phyloP scores from a whole-genome alignment of 2,113 vertebrate genomes.

The Cephalopholis sonnerati region DNA sequence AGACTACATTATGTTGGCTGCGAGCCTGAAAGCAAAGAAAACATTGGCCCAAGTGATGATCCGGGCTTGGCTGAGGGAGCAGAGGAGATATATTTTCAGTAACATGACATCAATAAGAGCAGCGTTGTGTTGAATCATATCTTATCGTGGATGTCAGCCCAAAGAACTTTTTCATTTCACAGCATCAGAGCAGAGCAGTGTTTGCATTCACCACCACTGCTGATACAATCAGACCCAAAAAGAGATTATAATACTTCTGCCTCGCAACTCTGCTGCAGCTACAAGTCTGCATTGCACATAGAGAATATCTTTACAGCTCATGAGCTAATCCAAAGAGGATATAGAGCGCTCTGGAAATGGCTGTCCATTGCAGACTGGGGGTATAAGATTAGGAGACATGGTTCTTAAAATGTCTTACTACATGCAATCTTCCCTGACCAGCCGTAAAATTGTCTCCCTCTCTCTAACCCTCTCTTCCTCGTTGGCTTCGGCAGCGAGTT shows the following conservation, averaged over 20 bases:
- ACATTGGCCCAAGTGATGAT: constrained; percentile 61
- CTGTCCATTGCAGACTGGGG: constrained; percentile 22
- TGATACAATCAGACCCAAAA: constrained; percentile 26
- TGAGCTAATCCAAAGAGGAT: constrained; percentile 37
- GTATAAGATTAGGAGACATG: constrained; percentile 59
- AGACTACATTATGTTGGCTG: constrained; percentile 61
- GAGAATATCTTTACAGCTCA: constrained; percentile 34
- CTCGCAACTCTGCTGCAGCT: not conserved
- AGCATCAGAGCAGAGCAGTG: constrained; percentile 25
- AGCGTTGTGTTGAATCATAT: constrained; percentile 59
- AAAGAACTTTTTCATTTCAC: constrained; percentile 45
- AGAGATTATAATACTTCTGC: not conserved
- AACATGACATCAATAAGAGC: constrained; percentile 71
- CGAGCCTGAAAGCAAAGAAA: constrained; percentile 59
- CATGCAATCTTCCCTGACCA: constrained; percentile 43
- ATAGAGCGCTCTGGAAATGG: constrained; percentile 30
- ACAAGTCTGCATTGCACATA: constrained; percentile 35
- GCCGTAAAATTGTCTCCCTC: constrained; percentile 61
- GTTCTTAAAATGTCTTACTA: constrained; percentile 56
- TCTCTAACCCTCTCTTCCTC: constrained; percentile 27
- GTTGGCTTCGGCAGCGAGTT: constrained; percentile 56
- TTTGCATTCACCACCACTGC: constrained; percentile 23
- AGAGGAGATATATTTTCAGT: constrained; percentile 70
- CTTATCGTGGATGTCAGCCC: constrained; percentile 47
- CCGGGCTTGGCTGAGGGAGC: constrained; percentile 37